These are phyloP conservation scores for Bombus huntii DNA, from an alignment of 1,140 invertebrate genomes.

Conservation along the genomic window DNA sequence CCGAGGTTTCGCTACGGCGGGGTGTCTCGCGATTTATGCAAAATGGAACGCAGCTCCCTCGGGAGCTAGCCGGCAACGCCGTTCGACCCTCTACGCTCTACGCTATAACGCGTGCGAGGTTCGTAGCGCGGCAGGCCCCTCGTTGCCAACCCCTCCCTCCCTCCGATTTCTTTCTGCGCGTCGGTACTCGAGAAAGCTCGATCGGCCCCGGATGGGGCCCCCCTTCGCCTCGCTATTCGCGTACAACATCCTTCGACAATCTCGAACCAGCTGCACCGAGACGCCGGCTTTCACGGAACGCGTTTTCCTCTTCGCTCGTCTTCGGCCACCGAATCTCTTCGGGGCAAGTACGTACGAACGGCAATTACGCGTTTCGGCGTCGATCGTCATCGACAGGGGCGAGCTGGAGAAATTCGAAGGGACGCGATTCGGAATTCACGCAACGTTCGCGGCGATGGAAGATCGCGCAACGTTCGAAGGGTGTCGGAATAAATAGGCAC, in stretches of 20 bases:
- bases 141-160: slow-evolving; percentile 17
- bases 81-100: slow-evolving; percentile 65
- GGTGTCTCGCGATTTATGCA: slow-evolving; percentile 83
- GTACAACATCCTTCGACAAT: not conserved
- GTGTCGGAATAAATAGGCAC: slow-evolving; percentile 76
- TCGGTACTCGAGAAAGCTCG: slow-evolving; percentile 34
- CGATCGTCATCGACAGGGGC: not conserved
- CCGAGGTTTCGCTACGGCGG: slow-evolving; percentile 69
- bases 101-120: slow-evolving; percentile 76
- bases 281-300: slow-evolving; percentile 5
- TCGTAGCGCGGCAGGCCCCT: slow-evolving; percentile 34
- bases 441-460: slow-evolving; percentile 17
- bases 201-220: slow-evolving; percentile 45
- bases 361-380: not conserved
- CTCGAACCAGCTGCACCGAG: slow-evolving; percentile 15
- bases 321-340: not conserved
- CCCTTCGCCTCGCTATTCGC: too few relatives aligned
- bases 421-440: slow-evolving; percentile 22
- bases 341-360: not conserved
- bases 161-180: slow-evolving; percentile 48
- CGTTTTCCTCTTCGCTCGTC: not conserved
- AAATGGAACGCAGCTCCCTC: slow-evolving; percentile 80
- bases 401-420: not conserved
- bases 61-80: slow-evolving; percentile 72
- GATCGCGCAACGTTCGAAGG: slow-evolving; percentile 58